A percentile compares a stretch with the other conserved stretches of the same genome.
phyloP scores from a whole-genome alignment of 2,113 vertebrate genomes.

The Rhagologus leucostigma region DNA sequence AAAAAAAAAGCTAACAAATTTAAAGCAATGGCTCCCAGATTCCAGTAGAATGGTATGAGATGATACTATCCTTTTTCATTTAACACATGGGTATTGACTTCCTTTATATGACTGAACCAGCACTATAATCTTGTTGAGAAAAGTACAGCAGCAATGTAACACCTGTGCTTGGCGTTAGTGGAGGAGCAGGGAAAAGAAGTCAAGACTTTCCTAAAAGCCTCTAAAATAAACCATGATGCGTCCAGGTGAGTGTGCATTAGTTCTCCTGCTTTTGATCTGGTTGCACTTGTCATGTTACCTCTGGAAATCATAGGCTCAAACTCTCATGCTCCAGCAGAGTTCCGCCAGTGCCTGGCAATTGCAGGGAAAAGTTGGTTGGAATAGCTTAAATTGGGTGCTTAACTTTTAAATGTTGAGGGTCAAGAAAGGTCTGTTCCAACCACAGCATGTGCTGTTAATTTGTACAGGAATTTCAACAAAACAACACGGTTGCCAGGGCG shows the following conservation, averaged over 20 bases:
- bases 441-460: neutral
- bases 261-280: neutral
- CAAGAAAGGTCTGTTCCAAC: neutral
- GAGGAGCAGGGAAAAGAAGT: neutral
- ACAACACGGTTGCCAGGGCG: neutral
- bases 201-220: neutral
- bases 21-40: neutral
- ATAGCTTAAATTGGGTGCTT: neutral
- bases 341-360: neutral
- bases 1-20: accelerated
- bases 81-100: neutral
- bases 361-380: neutral
- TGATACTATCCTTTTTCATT: neutral
- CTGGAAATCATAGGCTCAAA: neutral
- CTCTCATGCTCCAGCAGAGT: neutral
- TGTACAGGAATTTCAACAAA: neutral
- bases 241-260: neutral
- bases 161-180: neutral
- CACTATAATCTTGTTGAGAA: neutral
- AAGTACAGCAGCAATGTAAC: neutral
- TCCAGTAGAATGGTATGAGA: neutral
- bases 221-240: neutral
- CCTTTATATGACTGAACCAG: neutral
- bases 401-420: neutral
- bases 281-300: neutral